A percentile compares a stretch with the other conserved stretches of the same genome.
These are phyloP conservation scores for Scatophagus argus DNA, from an alignment of 2,113 vertebrate species.

Conservation along the genomic window DNA sequence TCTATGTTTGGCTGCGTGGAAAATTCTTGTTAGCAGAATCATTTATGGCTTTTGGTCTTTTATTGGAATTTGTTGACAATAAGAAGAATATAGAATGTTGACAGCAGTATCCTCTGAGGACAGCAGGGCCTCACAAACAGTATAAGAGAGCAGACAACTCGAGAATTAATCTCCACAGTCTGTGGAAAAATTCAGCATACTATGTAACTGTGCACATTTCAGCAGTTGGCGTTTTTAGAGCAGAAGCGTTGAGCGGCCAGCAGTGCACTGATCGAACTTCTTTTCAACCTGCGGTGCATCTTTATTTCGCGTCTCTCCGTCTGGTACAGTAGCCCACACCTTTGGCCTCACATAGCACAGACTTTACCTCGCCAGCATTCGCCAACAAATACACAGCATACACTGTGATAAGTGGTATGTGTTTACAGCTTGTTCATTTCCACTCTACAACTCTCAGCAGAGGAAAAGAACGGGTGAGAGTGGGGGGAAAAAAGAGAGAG, in stretches of 20 bases:
- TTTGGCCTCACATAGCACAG: conserved; percentile 69
- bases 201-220: conserved; percentile 35
- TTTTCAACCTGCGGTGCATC: conserved; percentile 72
- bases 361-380: conserved; percentile 60
- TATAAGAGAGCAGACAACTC: conserved; percentile 4
- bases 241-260: conserved; percentile 43
- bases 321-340: conserved; percentile 66
- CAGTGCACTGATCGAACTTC: conserved; percentile 71
- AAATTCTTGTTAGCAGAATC: neutral
- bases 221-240: conserved; percentile 45
- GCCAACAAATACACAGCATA: conserved; percentile 78
- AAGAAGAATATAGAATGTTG: neutral
- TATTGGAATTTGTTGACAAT: conserved; percentile 16
- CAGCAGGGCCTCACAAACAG: neutral
- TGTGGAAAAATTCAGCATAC: conserved; percentile 17
- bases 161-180: conserved; percentile 2
- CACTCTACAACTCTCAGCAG: conserved; percentile 88
- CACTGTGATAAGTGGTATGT: conserved; percentile 86
- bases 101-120: neutral
- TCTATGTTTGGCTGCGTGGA: neutral
- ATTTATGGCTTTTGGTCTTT: conserved; percentile 15
- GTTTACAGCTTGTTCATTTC: conserved; percentile 90
- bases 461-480: conserved; percentile 80
- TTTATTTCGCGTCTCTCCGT: conserved; percentile 66
- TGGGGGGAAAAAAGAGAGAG: conserved; percentile 61